Percentiles rank a stretch among this genome's conserved stretches.
Evolutionary conservation across 2,888 invertebrate species (phyloP).

Genomic region (Brachypterus glaber): DNA sequence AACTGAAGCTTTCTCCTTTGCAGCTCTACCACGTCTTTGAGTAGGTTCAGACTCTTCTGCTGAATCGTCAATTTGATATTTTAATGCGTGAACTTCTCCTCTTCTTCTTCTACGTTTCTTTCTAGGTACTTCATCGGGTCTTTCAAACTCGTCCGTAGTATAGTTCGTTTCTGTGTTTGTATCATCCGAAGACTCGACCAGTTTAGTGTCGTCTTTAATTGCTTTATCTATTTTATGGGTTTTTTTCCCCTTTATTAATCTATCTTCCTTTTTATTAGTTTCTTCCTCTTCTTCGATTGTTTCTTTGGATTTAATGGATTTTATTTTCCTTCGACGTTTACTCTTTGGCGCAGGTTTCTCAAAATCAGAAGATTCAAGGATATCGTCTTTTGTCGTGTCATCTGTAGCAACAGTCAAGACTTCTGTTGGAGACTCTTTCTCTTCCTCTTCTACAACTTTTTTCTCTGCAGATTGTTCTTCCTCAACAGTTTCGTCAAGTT

Average conservation of each 20-base stretch:
- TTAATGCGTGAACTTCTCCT: slow-evolving; percentile 20
- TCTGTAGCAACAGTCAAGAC: too few relatives aligned
- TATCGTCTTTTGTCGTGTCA: slow-evolving; percentile 2
- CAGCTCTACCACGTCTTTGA: slow-evolving; percentile 22
- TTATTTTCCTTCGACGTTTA: slow-evolving; percentile 4
- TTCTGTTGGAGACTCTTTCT: slow-evolving; percentile 2
- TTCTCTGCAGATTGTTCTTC: neutral
- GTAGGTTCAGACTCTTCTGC: slow-evolving; percentile 13
- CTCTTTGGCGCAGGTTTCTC: too few relatives aligned
- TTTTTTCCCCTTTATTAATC: slow-evolving; percentile 10
- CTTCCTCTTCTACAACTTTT: slow-evolving; percentile 6
- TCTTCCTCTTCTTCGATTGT: slow-evolving; percentile 4
- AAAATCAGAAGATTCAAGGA: too few relatives aligned
- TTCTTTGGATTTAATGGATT: neutral
- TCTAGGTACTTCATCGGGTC: slow-evolving; percentile 16
- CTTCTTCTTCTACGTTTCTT: too few relatives aligned
- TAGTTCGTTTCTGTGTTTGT: neutral
- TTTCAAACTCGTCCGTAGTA: neutral
- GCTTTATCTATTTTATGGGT: neutral
- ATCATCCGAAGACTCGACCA: neutral
- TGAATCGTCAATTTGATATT: slow-evolving; percentile 1
- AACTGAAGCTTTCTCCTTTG: slow-evolving; percentile 26
- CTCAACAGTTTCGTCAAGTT: neutral
- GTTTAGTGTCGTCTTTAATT: slow-evolving; percentile 1
- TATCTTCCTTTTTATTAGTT: slow-evolving; percentile 3